A percentile compares a stretch with the other conserved stretches of the same genome.
Conservation (phyloP, 1,140 invertebrate genomes). For the Diuraphis noxia region DNA sequence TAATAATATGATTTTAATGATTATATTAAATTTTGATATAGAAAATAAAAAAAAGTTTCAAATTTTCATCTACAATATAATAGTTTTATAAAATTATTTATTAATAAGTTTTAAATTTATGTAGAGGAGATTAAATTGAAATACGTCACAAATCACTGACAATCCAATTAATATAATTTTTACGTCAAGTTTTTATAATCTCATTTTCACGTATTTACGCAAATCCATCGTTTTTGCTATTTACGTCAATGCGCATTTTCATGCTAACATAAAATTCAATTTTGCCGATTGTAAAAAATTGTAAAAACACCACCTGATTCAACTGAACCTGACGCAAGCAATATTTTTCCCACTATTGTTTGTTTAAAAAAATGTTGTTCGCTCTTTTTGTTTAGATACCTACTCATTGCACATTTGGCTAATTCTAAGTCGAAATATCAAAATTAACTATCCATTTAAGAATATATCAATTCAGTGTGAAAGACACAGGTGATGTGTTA, state of each 20-base stretch:
- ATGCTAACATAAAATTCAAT: not conserved
- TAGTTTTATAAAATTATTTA: not conserved
- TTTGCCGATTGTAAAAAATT: not conserved
- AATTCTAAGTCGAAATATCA: not conserved
- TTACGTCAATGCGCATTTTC: not conserved
- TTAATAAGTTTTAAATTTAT: not conserved
- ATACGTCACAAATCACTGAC: not conserved
- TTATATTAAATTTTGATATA: too few species aligned
- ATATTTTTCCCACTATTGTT: not conserved
- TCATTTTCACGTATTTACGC: not conserved
- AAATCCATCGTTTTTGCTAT: not conserved
- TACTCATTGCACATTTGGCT: not conserved
- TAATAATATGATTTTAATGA: not conserved
- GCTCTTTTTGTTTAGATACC: not conserved
- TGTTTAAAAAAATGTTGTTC: not conserved
- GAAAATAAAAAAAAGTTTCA: not conserved
- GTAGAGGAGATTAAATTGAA: not conserved
- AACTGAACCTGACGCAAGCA: not conserved
- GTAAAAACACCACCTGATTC: conserved; percentile 17
- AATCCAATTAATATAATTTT: conserved; percentile 1
- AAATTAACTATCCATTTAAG: not conserved
- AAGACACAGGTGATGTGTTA: not conserved
- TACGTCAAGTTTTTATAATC: not conserved
- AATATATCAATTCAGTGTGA: not conserved
- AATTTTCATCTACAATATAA: not conserved